Evolutionary conservation across 1,140 invertebrate species (phyloP), one percentile per base, ranked within the genome.

Genomic region (Anthonomus grandis): DNA sequence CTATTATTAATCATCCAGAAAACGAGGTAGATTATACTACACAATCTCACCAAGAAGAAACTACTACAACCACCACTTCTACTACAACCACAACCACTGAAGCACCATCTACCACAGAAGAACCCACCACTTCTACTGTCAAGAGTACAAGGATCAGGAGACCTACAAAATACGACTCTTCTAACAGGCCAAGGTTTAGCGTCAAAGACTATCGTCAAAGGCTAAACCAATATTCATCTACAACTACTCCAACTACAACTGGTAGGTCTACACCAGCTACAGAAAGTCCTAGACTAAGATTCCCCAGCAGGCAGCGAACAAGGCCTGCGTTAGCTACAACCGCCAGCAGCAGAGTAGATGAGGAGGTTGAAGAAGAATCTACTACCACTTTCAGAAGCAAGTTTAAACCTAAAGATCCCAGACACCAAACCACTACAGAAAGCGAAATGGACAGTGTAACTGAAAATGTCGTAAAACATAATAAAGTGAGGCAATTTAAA

Each of bases 141-240:
- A 67, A 59, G 73, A 2, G 60, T n/a, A 42, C 63, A 49, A 23
- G 77, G 75, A 60, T 73, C 46, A 60, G 64, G 51, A 55, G 69
- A 17, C 69, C 69, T n/a, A 61, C 61, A 9, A 69, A 68, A 44
- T 71, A 64, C 39, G 62, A 70, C 41, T 53, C 59, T 12, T 68
- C 63, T 23, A 77, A 78, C 24, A 64, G 80, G 44, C 80, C 80
- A 5, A 71, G 76, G 66, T 83, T 83, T 60, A 83, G 79, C 60
- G 78, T 83, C 4, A 82, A 83, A 70, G 80, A 83, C 64, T 82
- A 82, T 46, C 76, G 78, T 64, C 70, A 75, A 54, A 59, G 65
- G 57, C 57, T 68, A 17, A 80, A 73, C 66, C 70, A 70, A 55
- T 65, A 67, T 31, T 76, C 76, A 3, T 78, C 80, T 8, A 79